These are phyloP conservation scores for Rallus limicola DNA, from an alignment of 2,113 vertebrate species.

Conservation along the genomic window DNA sequence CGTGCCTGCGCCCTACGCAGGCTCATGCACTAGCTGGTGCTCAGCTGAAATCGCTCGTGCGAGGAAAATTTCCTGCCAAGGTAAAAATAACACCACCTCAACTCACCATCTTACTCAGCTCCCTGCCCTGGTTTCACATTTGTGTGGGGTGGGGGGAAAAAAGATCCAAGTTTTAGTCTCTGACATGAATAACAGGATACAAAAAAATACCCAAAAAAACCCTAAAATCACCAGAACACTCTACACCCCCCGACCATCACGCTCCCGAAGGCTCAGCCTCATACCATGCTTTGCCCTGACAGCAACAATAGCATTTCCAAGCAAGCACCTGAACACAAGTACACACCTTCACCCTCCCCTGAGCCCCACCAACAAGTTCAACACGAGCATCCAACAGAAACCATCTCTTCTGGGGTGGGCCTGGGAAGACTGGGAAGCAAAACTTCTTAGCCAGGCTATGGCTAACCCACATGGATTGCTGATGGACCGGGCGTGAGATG, in stretches of 20 bases:
- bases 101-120: background rate
- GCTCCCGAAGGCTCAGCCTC: background rate
- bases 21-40: background rate
- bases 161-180: background rate
- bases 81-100: background rate
- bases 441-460: accelerated
- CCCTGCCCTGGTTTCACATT: background rate
- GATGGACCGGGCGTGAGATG: background rate
- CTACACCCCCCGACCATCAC: background rate
- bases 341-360: background rate
- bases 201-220: background rate
- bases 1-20: background rate
- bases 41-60: background rate
- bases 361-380: background rate
- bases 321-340: background rate
- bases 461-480: background rate
- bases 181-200: background rate
- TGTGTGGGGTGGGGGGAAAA: background rate
- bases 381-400: accelerated
- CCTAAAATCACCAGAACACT: background rate
- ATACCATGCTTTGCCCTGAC: background rate
- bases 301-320: background rate
- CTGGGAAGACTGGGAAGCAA: background rate
- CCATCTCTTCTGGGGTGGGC: accelerated
- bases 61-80: background rate